A percentile compares a stretch with the other conserved stretches of the same genome.
Conservation (phyloP, 2,797 vertebrate species). For the Chromobotia macracanthus region DNA sequence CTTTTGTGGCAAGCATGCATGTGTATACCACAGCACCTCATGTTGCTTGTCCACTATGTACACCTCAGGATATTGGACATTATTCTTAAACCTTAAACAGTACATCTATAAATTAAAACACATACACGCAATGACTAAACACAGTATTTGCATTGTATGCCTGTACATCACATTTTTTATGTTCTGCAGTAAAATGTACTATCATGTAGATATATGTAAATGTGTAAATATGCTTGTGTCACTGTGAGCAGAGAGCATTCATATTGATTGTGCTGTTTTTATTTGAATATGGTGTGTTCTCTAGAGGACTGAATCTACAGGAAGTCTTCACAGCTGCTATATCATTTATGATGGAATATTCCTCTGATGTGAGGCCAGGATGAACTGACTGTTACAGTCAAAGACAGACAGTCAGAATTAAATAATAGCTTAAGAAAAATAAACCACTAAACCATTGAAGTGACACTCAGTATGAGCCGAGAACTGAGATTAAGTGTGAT, state of each 20-base stretch:
- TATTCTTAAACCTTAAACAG: not conserved
- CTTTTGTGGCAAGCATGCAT: not conserved
- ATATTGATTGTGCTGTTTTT: slow-evolving; percentile 7
- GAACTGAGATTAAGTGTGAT: too few species aligned
- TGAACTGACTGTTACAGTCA: not conserved
- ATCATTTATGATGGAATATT: slow-evolving; percentile 9
- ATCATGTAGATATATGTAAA: slow-evolving; percentile 1
- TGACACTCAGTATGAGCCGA: not conserved
- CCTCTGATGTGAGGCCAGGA: slow-evolving; percentile 30
- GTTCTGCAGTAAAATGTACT: not conserved
- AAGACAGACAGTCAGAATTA: not conserved
- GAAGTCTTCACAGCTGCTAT: slow-evolving; percentile 47
- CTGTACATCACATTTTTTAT: not conserved
- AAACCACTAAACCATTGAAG: not conserved
- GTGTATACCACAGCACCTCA: not conserved
- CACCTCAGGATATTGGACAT: not conserved
- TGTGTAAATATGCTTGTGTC: not conserved
- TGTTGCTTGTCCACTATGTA: not conserved
- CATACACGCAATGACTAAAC: not conserved
- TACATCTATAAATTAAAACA: not conserved
- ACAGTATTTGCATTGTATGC: not conserved
- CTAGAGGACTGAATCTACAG: slow-evolving; percentile 26
- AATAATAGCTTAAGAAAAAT: not conserved
- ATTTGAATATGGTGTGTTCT: not conserved
- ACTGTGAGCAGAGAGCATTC: not conserved